phyloP scores from a whole-genome alignment of 2,113 vertebrate genomes.

The Lophura nycthemera region DNA sequence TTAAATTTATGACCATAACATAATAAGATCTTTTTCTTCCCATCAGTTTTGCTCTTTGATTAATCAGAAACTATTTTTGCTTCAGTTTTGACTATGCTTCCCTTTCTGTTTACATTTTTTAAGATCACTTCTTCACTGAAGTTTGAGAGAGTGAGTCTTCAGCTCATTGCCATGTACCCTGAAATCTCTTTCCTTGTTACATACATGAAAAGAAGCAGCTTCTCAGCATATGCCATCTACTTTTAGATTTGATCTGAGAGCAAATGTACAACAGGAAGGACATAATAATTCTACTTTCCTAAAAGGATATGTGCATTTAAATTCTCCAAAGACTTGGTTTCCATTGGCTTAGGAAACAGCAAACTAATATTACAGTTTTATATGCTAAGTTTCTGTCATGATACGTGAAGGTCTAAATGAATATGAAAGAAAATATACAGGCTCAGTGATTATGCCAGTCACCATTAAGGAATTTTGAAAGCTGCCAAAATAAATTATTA shows the following conservation, averaged over 20 bases:
- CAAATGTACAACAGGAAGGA: no score
- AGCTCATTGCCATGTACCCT: neutral
- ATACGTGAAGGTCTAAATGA: neutral
- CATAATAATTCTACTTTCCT: neutral
- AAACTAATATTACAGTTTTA: constrained; percentile 29
- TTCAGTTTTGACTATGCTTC: neutral
- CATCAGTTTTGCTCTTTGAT: neutral
- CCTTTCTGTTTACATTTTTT: neutral
- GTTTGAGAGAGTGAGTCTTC: no score
- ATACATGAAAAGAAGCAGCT: neutral
- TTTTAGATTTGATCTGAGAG: neutral
- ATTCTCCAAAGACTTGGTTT: neutral
- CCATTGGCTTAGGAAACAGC: neutral
- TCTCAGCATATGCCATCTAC: neutral
- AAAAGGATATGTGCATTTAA: neutral
- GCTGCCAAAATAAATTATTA: neutral
- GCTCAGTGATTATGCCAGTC: neutral
- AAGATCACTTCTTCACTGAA: neutral
- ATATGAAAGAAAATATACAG: neutral
- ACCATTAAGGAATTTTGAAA: neutral
- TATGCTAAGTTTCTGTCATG: neutral
- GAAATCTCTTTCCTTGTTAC: neutral
- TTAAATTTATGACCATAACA: no score
- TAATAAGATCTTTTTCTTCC: no score
- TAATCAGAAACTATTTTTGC: neutral